Evolutionary conservation across 2,113 vertebrate species (phyloP).

Genomic region (Nestor notabilis): DNA sequence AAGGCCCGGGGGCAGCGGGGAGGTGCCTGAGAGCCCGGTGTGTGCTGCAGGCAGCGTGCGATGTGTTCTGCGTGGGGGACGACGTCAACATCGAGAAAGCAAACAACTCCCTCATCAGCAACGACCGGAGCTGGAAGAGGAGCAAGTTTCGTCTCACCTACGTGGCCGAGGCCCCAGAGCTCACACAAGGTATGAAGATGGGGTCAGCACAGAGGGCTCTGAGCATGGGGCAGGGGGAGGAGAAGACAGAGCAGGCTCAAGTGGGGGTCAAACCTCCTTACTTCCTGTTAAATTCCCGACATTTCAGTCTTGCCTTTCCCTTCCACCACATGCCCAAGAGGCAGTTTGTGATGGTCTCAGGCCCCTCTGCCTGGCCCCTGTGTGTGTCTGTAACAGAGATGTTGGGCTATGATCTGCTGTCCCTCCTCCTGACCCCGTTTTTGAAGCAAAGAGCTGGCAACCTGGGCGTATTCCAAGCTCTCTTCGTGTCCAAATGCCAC

Average conservation of each 20-base stretch:
- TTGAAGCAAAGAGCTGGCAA: neutral
- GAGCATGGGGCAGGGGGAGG: neutral
- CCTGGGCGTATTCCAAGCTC: neutral
- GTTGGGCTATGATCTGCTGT: neutral
- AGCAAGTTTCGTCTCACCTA: slow-evolving; percentile 95
- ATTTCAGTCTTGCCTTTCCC: neutral
- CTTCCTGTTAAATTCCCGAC: neutral
- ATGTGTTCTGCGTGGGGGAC: slow-evolving; percentile 96
- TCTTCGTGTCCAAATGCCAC: neutral
- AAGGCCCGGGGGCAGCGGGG: rapidly evolving
- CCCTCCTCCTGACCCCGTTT: slow-evolving; percentile 9
- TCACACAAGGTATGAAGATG: slow-evolving; percentile 83
- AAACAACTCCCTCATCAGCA: slow-evolving; percentile 94
- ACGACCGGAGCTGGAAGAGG: slow-evolving; percentile 97
- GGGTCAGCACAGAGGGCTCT: neutral
- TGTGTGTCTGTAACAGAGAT: neutral
- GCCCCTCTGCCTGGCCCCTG: neutral
- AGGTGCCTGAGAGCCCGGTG: neutral
- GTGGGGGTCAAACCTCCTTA: rapidly evolving
- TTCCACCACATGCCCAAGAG: neutral
- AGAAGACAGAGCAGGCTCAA: neutral
- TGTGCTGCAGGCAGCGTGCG: slow-evolving; percentile 89
- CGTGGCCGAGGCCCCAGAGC: slow-evolving; percentile 86
- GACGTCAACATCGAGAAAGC: slow-evolving; percentile 98
- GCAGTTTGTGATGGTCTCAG: neutral